These are phyloP conservation scores for Tympanuchus pallidicinctus DNA, from an alignment of 2,113 vertebrate species.

Conservation along the genomic window DNA sequence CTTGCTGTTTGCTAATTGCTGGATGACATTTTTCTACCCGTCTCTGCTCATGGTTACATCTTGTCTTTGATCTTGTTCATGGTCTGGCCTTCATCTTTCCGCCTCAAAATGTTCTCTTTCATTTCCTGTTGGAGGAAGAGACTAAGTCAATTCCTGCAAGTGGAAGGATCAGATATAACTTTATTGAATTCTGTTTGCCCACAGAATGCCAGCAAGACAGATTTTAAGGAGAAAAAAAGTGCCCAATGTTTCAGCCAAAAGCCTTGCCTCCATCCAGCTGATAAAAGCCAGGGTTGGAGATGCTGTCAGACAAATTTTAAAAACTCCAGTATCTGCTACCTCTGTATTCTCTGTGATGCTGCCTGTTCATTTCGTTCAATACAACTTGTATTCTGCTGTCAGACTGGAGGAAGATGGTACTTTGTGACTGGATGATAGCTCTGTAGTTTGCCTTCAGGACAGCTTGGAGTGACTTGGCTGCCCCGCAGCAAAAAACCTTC, in stretches of 20 bases:
- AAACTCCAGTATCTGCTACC: not conserved
- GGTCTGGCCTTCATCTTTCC: not conserved
- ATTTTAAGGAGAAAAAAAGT: not conserved
- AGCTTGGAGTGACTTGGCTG: not conserved
- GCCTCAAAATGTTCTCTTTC: slow-evolving; percentile 19
- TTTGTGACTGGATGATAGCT: not conserved
- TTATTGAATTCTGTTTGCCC: slow-evolving; percentile 30
- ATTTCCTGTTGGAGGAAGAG: slow-evolving; percentile 49
- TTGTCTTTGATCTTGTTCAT: not conserved
- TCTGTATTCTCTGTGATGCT: not conserved
- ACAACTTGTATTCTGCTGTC: not conserved
- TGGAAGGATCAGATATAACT: slow-evolving; percentile 17
- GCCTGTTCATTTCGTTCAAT: not conserved
- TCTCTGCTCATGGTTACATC: not conserved
- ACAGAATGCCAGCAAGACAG: not conserved
- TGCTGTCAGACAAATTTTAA: not conserved
- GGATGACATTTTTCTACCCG: accelerated
- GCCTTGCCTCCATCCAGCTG: not conserved
- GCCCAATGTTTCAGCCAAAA: not conserved
- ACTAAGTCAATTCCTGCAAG: not conserved
- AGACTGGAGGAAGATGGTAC: not conserved
- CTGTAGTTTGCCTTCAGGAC: not conserved
- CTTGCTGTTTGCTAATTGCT: not conserved
- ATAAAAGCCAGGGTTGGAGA: not conserved
- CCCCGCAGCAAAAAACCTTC: not conserved